Evolutionary conservation across 2,797 vertebrate genomes (phyloP), one percentile per base, ranked within the genome.

Genomic region (Pachyuromys duprasi): DNA sequence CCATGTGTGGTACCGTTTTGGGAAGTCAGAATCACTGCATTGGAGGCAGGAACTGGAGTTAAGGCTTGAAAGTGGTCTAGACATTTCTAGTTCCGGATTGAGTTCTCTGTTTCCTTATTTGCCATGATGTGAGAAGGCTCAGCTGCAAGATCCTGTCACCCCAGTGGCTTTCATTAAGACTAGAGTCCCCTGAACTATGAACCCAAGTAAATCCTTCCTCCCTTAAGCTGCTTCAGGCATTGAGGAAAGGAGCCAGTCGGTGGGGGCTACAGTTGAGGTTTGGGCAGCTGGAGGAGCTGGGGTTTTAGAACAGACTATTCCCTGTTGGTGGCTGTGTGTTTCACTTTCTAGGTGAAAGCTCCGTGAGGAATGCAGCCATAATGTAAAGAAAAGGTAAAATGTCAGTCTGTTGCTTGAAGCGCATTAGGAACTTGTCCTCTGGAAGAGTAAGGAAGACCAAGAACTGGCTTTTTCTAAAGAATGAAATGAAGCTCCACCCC

Each of bases 401-500:
- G 87, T 45, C 60, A 65, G 22, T 49, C 18, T 20, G 53, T 96
- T 95, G 88, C n/a, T 74, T 93, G 86, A 97, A 97, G 33, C 75
- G 90, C 49, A 93, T 31, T 94, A 94, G 88, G 87, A 97, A 96
- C 62, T 53, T 70, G 69, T 97, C 94, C 94, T 97, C 86, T 96
- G 87, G 97, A 97, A 76, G 55, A 80, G 36, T 89, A 93, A 97
- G 94, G 93, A 69, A 97, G 95, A 36, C 95, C 91, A 96, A 78
- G 67, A 95, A 95, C 45, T 26, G 60, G 12, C 17, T 57, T 84
- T 60, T 83, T 78, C 90, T 97, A 69, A 98, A 97, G 69, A 97
- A 81, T 72, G 96, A 97, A 98, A 97, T 91, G 28, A 97, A 53
- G 55, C 82, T 97, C 62, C 53, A n/a, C 96, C 97, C 67, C 93